Base-by-base conservation (phyloP, 2,888 invertebrate species). In the Gisinianus flammeolus region DNA sequence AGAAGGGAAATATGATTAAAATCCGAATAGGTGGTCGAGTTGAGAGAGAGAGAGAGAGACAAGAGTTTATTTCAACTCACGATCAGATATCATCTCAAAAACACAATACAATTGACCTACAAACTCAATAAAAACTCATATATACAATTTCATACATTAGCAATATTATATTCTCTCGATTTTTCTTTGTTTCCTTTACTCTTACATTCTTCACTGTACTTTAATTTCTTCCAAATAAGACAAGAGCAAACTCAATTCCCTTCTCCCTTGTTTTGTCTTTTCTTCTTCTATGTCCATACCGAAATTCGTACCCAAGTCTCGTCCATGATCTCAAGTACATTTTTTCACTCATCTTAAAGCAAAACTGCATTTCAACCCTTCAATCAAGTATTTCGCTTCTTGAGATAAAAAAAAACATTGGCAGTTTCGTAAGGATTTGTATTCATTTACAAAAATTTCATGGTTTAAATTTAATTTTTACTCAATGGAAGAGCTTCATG, bases 61-160 rank as follows among this genome's bases (percentile, higher is more conserved):
- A 2, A 62, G 28, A 62, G 28, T 44, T 62, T 62, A 62, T 62
- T 62, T 62, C 62, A 22, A 22, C 62, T 62, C 62, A 62, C 28
- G 62, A 62, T 62, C 62, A 62, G 24, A 26, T 28, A 28, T 62
- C 62, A 22, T 62, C 62, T 62, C 62, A 62, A 12, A n/a, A 4
- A 44, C 6, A 44, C 24, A 58, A 58, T 58, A 58, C 58, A 62
- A 62, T 62, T 62, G 62, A 62, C 62, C 62, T 16, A 62, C 62
- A 62, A 62, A 62, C 62, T 62, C 62, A 62, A 58, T 58, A 58
- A 58, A 58, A 19, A n/a, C 24, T 24, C 24, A 58, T 24, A 2
- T 1, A 58, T 24, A 58, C 3, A 58, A 62, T 62, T 62, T 62
- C 22, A 62, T 62, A 62, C 62, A 62, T 62, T 62, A 62, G 62